A percentile compares a stretch with the other conserved stretches of the same genome.
These are phyloP conservation scores for Macrostomum lignano DNA, from an alignment of 1,140 invertebrate genomes.

Conservation along the genomic window DNA sequence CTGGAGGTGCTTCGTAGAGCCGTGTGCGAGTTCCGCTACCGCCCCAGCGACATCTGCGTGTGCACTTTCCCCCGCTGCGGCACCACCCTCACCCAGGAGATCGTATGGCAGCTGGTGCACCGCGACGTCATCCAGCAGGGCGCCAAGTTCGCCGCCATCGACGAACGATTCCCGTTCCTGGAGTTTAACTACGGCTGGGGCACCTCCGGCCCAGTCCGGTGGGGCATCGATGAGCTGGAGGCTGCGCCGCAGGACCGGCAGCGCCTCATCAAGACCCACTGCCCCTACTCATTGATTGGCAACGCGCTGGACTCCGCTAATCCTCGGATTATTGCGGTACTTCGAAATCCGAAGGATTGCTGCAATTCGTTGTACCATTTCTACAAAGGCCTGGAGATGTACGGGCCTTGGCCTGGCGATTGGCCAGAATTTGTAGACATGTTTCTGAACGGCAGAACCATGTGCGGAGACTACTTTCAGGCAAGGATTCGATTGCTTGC, in stretches of 20 bases:
- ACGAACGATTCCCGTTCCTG: constrained; percentile 32
- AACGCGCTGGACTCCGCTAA: constrained; percentile 3
- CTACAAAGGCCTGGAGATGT: constrained; percentile 38
- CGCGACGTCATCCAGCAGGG: constrained; percentile 44
- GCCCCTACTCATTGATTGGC: constrained; percentile 8
- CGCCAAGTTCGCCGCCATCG: constrained; percentile 31
- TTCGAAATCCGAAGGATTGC: constrained; percentile 52
- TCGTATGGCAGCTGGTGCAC: constrained; percentile 52
- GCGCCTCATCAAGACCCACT: background rate
- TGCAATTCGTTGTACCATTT: constrained; percentile 53
- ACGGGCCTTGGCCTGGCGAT: constrained; percentile 15
- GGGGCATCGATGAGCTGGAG: background rate
- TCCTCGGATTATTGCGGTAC: constrained; percentile 2
- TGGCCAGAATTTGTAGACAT: constrained; percentile 19
- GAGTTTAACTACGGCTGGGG: constrained; percentile 29
- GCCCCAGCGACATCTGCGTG: background rate
- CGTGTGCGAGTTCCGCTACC: background rate
- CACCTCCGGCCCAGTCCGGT: background rate
- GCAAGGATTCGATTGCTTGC: no score
- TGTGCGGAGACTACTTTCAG: background rate
- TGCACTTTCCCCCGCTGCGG: constrained; percentile 23
- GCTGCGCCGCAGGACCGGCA: background rate
- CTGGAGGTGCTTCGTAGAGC: background rate
- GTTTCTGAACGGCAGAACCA: constrained; percentile 10
- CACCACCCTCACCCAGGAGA: constrained; percentile 59